These are phyloP conservation scores for Acronicta aceris DNA, from an alignment of 2,888 invertebrate species.

Conservation along the genomic window DNA sequence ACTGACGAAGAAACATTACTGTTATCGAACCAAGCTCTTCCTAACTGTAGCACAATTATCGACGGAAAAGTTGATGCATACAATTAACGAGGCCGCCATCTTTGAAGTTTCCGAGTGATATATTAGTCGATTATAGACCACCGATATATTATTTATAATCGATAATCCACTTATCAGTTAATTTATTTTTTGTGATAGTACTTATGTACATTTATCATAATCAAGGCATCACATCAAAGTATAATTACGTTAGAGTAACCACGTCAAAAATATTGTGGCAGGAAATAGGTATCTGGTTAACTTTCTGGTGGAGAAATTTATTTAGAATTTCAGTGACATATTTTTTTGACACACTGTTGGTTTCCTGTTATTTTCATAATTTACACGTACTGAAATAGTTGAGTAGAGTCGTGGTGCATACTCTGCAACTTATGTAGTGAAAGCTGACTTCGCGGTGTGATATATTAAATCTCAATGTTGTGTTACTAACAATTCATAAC, in stretches of 20 bases:
- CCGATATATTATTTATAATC: too few species aligned
- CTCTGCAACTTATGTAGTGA: not conserved
- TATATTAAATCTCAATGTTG: not conserved
- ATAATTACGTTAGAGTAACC: too few species aligned
- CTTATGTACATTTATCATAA: conserved; percentile 33
- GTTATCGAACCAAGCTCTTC: conserved; percentile 28
- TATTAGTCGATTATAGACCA: conserved; percentile 37
- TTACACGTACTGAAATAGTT: too few species aligned
- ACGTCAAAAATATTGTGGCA: too few species aligned
- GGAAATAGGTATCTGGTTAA: not conserved
- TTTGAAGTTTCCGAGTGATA: conserved; percentile 40
- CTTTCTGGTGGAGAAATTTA: too few species aligned
- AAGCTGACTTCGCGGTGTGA: not conserved
- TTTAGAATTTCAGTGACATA: too few species aligned
- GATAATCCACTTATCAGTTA: conserved; percentile 39
- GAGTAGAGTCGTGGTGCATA: not conserved
- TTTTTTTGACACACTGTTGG: too few species aligned
- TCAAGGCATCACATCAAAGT: not conserved
- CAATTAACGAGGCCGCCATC: conserved; percentile 34
- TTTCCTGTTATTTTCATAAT: not conserved
- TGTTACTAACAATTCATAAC: conserved; percentile 8
- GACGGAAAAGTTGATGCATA: conserved; percentile 13
- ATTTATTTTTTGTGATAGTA: conserved; percentile 32
- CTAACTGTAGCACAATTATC: conserved; percentile 14
- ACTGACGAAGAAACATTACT: conserved; percentile 25